Base-by-base conservation (phyloP, 1,140 invertebrate species). In the Colletes latitarsis region DNA sequence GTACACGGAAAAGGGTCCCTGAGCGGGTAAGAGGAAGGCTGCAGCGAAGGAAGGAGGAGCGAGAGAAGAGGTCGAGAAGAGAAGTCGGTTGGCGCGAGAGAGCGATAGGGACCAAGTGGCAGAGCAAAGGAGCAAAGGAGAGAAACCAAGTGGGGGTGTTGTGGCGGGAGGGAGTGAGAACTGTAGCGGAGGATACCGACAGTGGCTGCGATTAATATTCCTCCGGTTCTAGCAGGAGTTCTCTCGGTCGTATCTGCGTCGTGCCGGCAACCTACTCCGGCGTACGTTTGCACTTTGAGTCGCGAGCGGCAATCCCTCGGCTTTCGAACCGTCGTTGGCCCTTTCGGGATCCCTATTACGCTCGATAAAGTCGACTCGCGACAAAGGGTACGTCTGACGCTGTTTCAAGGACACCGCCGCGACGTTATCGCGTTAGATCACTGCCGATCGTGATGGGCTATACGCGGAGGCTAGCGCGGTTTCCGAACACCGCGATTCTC, bases 201-300 rank as follows among this genome's bases (percentile, higher is more conserved):
- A 90, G 88, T 89, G 82, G 87, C 90, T 91, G 88, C 91, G 91
- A 92, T 92, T 92, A 92, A 92, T 92, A 91, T 92, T 92, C 91
- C 83, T 83, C 30, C 82, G 86, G 81, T 88, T 86, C 89, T 84
- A 87, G 77, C 83, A 81, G 83, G 79, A 86, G 82, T 77, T 83
- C 30, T 80, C 71, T 63, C 82, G 41, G 30, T 69, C 69, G 74
- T 79, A 57, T 85, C 83, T 73, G 46, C 80, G 70, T 76, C 76
- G 53, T 57, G 39, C 30, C 77, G 67, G 79, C 84, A 82, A 74
- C 78, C 68, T 71, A 53, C 81, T 72, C 63, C 55, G 64, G 41
- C 70, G 69, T 75, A 60, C 77, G 83, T 86, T 86, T 86, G 84
- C 83, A 71, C 81, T 87, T 86, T 83, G 81, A 87, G 71, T 79